Base-by-base conservation (phyloP, 1,140 invertebrate species). In the Oryctes rhinoceros region DNA sequence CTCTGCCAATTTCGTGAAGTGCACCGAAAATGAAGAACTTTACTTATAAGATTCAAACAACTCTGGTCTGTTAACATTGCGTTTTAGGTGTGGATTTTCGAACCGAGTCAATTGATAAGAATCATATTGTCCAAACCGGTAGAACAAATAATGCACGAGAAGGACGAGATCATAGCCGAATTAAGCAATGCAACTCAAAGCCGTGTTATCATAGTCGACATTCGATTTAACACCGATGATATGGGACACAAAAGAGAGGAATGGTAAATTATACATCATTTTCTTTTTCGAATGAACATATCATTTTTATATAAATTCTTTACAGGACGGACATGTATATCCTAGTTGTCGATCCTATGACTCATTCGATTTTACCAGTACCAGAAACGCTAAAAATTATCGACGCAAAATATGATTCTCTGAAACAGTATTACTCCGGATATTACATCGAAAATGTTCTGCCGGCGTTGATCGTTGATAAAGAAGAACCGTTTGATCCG, bases 251-350 rank as follows among this genome's bases (percentile, higher is more conserved):
- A 93, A 79, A 90, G 92, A 80, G 89, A 91, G 87, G 91, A 94
- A 85, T 95, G 90, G 93, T 87, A 81, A 80, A 78, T 9, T 24
- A 5, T 24, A 35, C 65, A 71, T 5, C 10, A 76, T 7, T n/a
- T 44, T 48, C 77, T 37, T 49, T 15, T 35, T 11, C 24, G 75
- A 65, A 35, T 30, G 24, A 30, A 37, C 24, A 15, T 11, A 65
- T 39, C 15, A 71, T 15, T 59, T 47, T 53, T n/a, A 5, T 13
- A 62, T 37, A 35, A 30, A 15, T 71, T 15, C 11, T 71, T 71
- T 88, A 39, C 84, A 95, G 95, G 94, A 95, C 94, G 85, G 96
- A 97, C 85, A 92, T 97, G 87, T 96, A 96, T 85, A 90, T 97
- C 78, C 94, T 96, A 85, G 94, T 96, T 0, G 94, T 97, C 0